Conservation (phyloP, 2,888 invertebrate genomes). For the Perdita meconis region DNA sequence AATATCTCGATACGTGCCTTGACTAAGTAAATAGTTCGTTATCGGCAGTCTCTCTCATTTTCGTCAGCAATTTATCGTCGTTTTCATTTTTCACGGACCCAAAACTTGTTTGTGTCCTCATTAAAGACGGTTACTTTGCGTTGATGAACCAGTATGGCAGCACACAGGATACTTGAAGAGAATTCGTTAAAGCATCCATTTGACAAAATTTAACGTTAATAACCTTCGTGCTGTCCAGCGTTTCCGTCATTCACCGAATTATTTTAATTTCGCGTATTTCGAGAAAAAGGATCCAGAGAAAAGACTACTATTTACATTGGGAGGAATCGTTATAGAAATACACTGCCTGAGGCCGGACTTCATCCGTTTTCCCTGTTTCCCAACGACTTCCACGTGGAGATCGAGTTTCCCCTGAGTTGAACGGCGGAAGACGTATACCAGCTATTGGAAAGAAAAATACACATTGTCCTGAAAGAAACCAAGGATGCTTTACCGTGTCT, state of each 20-base stretch:
- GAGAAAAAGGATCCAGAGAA: neutral
- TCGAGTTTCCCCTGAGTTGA: slow-evolving; percentile 11
- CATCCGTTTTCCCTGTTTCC: slow-evolving; percentile 16
- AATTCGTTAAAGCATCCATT: no score
- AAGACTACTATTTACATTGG: slow-evolving; percentile 3
- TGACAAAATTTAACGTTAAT: no score
- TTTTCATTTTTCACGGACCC: no score
- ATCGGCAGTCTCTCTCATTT: neutral
- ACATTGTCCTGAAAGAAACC: slow-evolving; percentile 1
- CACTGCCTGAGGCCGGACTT: slow-evolving; percentile 4
- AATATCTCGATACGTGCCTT: neutral
- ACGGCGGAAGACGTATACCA: slow-evolving; percentile 21
- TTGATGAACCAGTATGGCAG: neutral
- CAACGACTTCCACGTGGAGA: neutral
- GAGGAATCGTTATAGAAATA: slow-evolving; percentile 8
- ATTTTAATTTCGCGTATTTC: neutral
- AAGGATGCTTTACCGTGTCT: neutral
- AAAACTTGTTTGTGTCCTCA: neutral
- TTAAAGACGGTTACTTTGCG: neutral
- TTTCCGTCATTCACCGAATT: neutral
- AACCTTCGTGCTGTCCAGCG: no score
- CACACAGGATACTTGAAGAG: no score
- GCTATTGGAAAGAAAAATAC: slow-evolving; percentile 24
- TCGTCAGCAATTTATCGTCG: neutral
- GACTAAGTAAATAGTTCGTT: slow-evolving; percentile 8